Conservation (phyloP, 2,888 invertebrate genomes). For the Tromatobia lineatoria region DNA sequence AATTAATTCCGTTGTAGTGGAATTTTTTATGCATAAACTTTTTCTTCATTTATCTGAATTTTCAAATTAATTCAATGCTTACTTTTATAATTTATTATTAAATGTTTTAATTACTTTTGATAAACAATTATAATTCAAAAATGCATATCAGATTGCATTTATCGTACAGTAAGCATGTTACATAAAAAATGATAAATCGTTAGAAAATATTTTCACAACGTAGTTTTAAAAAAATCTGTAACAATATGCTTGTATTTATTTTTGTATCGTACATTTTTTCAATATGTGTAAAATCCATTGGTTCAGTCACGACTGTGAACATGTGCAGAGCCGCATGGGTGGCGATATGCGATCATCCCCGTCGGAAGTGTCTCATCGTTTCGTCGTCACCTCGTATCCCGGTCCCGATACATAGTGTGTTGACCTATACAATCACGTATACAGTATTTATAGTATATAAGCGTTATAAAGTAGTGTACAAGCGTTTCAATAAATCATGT, state of each 20-base stretch:
- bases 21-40: too few relatives aligned
- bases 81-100: too few relatives aligned
- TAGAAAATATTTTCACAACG: too few relatives aligned
- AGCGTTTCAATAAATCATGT: constrained; percentile 77
- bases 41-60: too few relatives aligned
- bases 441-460: constrained; percentile 58
- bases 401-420: neutral
- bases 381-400: constrained; percentile 54
- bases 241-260: neutral
- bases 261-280: neutral
- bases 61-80: too few relatives aligned
- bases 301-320: neutral
- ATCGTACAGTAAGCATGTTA: too few relatives aligned
- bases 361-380: constrained; percentile 56
- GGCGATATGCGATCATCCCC: constrained; percentile 43
- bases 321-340: constrained; percentile 28
- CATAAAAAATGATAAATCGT: too few relatives aligned
- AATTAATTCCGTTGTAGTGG: too few relatives aligned
- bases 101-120: too few relatives aligned
- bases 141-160: too few relatives aligned
- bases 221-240: too few relatives aligned
- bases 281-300: neutral
- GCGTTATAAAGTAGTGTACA: constrained; percentile 66
- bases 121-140: too few relatives aligned
- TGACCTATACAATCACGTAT: constrained; percentile 19